Evolutionary conservation across 1,140 invertebrate genomes (phyloP), one percentile per base, ranked within the genome.

Genomic region (Caenorhabditis brenneri): DNA sequence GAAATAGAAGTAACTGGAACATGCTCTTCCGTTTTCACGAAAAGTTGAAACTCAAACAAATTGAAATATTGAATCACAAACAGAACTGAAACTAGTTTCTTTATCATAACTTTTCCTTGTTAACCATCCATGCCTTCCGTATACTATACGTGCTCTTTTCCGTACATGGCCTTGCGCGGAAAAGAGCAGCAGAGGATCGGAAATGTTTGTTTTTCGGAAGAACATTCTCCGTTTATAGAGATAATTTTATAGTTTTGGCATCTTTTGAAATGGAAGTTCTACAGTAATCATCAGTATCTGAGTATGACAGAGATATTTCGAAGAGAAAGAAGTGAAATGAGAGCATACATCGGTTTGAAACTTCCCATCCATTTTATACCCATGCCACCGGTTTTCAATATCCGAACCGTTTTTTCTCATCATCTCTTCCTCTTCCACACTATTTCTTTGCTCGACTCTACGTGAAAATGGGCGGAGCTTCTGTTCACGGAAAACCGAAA

Each of bases 141-240:
- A n/a, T 36, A n/a, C 58, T 65, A 36, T 65, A 33, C 31, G 31
- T 36, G 58, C 58, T 55, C 53, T 55, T n/a, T 55, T 55, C 58
- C 58, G 31, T 65, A 65, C 58, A 65, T 65, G 58, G 58, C n/a
- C 27, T 12, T 27, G 29, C 29, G 29, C 58, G 33, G 58, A 19
- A 6, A 3, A 36, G 31, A 36, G 7, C 10, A n/a, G 27, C 15
- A 19, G 10, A 65, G 4, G 16, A 24, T 36, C 27, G 29, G n/a
- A 33, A 65, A 36, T 36, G 22, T 39, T 65, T 65, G 58, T 65
- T 65, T 39, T 65, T 65, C 58, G 58, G 58, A 65, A 36, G 9
- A 65, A 22, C 16, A 33, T 31, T 36, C 58, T 36, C 22, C 33
- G 33, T 39, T 36, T 33, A 36, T 36, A 24, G 53, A 55, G 5